Conservation (phyloP, 2,888 invertebrate species). For the Colletes collaris region DNA sequence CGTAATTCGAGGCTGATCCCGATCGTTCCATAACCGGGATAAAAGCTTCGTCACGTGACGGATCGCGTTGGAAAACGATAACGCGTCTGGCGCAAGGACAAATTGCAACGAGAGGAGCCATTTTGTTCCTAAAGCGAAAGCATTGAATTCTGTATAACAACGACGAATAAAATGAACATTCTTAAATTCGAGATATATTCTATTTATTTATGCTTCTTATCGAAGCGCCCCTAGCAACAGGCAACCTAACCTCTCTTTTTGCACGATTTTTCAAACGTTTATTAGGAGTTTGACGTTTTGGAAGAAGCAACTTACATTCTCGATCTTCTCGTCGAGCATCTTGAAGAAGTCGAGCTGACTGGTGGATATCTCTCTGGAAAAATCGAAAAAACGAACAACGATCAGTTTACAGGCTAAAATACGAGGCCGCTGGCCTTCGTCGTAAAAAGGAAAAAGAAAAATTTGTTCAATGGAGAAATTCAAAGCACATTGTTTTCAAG, state of each 20-base stretch:
- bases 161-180: no score
- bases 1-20: slow-evolving; percentile 40
- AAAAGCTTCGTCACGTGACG: slow-evolving; percentile 1
- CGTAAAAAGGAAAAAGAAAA: background rate
- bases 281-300: background rate
- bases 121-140: no score
- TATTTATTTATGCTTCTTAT: no score
- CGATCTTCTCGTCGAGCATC: slow-evolving; percentile 96
- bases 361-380: slow-evolving; percentile 92
- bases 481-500: background rate
- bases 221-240: no score
- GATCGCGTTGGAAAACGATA: background rate
- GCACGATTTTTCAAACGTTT: no score
- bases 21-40: slow-evolving; percentile 13
- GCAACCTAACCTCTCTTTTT: no score
- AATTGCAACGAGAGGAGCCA: no score
- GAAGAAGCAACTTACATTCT: slow-evolving; percentile 87
- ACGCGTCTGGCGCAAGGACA: background rate
- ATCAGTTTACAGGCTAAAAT: slow-evolving; percentile 25
- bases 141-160: no score
- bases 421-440: no score
- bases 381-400: slow-evolving; percentile 42
- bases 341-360: slow-evolving; percentile 97
- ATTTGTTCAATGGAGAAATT: background rate
- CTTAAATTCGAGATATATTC: no score